Conservation (phyloP, 2,113 vertebrate genomes). For the Hippolais icterina region DNA sequence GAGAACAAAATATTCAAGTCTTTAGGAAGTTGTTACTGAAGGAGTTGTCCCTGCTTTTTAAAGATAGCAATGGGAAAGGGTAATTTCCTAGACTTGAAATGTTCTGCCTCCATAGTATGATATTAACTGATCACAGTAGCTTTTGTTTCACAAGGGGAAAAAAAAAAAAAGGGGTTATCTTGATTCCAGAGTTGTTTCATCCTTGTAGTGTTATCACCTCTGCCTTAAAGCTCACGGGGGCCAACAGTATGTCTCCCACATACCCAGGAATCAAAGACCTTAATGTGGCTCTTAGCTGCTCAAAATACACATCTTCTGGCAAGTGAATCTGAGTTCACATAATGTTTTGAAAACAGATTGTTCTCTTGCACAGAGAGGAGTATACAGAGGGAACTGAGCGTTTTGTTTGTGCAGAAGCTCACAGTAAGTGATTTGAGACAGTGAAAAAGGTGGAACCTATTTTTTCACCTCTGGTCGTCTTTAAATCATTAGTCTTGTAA, state of each 20-base stretch:
- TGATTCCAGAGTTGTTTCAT: neutral
- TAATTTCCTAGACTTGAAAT: neutral
- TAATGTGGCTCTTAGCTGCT: neutral
- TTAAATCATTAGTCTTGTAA: neutral
- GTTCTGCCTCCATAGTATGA: neutral
- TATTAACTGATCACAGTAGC: neutral
- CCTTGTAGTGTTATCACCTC: neutral
- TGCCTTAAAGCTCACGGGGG: rapidly evolving
- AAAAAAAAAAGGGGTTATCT: neutral
- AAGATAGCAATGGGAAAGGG: neutral
- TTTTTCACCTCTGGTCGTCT: neutral
- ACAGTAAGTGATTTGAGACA: neutral
- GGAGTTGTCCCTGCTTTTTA: neutral
- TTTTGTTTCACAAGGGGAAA: neutral
- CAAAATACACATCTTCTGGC: neutral
- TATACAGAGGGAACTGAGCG: neutral
- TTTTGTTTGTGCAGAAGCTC: neutral
- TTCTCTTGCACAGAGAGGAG: neutral
- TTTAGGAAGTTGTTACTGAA: neutral
- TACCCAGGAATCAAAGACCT: neutral
- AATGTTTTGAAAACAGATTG: neutral
- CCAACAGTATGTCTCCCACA: neutral
- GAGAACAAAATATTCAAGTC: neutral
- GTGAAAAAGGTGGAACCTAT: neutral
- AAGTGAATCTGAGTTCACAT: neutral